These are phyloP conservation scores for Bellardia bayeri DNA, from an alignment of 2,888 invertebrate species.

Conservation along the genomic window DNA sequence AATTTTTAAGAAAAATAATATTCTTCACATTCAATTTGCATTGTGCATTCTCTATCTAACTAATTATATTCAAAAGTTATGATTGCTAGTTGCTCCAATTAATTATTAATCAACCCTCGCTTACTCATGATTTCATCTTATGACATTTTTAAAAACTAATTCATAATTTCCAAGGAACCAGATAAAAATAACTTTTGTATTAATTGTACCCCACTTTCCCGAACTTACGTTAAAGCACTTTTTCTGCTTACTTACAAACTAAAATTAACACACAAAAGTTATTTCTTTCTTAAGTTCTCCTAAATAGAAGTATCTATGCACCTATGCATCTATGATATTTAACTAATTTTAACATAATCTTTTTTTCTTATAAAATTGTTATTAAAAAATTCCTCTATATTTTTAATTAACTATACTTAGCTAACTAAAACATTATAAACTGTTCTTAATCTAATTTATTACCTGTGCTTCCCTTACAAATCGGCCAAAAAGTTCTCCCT, in stretches of 20 bases:
- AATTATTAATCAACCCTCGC: not conserved
- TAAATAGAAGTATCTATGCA: not conserved
- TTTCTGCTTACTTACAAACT: not conserved
- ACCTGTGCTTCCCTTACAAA: constrained; percentile 77
- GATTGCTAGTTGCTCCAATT: too few relatives aligned
- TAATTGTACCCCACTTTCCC: not conserved
- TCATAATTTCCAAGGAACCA: not conserved
- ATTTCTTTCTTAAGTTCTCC: not conserved
- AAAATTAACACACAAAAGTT: constrained; percentile 9
- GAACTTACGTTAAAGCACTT: not conserved
- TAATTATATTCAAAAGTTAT: too few relatives aligned
- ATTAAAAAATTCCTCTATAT: constrained; percentile 7
- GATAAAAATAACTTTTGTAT: constrained; percentile 19
- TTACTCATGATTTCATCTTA: not conserved
- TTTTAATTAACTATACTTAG: not conserved
- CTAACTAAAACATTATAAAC: not conserved
- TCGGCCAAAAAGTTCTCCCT: constrained; percentile 84
- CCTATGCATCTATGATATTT: not conserved
- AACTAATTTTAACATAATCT: not conserved
- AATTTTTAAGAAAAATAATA: too few relatives aligned
- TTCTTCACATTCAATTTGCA: too few relatives aligned
- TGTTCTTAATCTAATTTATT: not conserved
- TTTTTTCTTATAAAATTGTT: constrained; percentile 1
- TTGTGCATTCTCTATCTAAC: too few relatives aligned
- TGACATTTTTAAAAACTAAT: not conserved